These are phyloP conservation scores for Synanceia verrucosa DNA, from an alignment of 2,797 vertebrate genomes.

Conservation along the genomic window DNA sequence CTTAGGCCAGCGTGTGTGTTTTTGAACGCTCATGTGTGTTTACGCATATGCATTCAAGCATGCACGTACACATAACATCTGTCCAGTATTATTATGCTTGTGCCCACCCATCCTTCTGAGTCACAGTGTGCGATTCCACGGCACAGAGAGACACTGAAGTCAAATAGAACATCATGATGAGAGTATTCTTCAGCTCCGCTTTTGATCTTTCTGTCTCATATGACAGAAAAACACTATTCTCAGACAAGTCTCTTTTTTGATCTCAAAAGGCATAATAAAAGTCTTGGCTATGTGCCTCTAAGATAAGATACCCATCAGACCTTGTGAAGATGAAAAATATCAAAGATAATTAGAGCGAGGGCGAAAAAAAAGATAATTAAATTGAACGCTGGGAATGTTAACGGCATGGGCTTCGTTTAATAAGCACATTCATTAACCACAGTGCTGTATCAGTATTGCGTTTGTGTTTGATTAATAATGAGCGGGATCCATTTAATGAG, in stretches of 20 bases:
- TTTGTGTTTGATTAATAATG: conserved; percentile 78
- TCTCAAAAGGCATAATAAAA: conserved; percentile 72
- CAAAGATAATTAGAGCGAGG: conserved; percentile 73
- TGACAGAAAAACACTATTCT: conserved; percentile 65
- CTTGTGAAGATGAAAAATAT: conserved; percentile 76
- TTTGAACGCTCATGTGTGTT: conserved; percentile 6
- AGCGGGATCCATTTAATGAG: conserved; percentile 70
- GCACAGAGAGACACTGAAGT: conserved; percentile 53
- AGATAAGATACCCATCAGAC: conserved; percentile 73
- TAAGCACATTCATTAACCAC: conserved; percentile 75
- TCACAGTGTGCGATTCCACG: conserved; percentile 46
- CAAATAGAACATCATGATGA: conserved; percentile 66
- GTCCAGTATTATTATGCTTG: conserved; percentile 31
- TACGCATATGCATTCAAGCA: conserved; percentile 14
- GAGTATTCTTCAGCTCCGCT: conserved; percentile 61
- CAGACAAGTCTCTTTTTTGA: conserved; percentile 62
- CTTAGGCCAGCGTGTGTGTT: conserved; percentile 20
- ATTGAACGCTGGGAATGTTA: conserved; percentile 72
- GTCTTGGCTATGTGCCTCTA: conserved; percentile 60
- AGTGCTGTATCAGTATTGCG: conserved; percentile 69
- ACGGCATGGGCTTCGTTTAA: conserved; percentile 65
- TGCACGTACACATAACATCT: conserved; percentile 29
- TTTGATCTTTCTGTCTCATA: conserved; percentile 70
- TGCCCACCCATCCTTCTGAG: not conserved
- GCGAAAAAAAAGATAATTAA: conserved; percentile 73